phyloP scores from a whole-genome alignment of 2,888 invertebrate species.

The Tridacna crocea region DNA sequence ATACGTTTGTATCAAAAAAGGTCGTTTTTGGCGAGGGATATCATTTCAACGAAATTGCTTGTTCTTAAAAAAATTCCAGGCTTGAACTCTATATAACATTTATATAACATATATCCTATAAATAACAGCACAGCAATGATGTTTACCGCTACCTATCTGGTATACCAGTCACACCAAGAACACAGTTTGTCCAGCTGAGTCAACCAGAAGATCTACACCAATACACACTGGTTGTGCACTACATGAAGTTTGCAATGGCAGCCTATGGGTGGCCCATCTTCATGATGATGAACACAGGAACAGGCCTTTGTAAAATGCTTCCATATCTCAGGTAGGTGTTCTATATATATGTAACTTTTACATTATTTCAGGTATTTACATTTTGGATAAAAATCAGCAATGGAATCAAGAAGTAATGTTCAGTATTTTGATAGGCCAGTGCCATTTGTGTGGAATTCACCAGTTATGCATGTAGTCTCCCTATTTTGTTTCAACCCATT shows the following conservation, averaged over 20 bases:
- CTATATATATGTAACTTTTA: neutral
- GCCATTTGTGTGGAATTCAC: too few relatives aligned
- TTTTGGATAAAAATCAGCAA: neutral
- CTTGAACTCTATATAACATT: too few relatives aligned
- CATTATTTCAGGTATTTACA: neutral
- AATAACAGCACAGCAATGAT: constrained; percentile 87
- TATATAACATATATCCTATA: too few relatives aligned
- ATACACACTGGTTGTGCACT: constrained; percentile 87
- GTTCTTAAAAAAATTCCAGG: too few relatives aligned
- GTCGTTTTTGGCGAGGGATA: too few relatives aligned
- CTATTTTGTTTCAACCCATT: too few relatives aligned
- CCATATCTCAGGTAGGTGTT: constrained; percentile 87
- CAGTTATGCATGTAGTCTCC: too few relatives aligned
- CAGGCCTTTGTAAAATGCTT: constrained; percentile 90
- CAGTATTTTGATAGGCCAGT: too few relatives aligned
- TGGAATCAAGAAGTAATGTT: too few relatives aligned
- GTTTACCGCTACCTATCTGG: constrained; percentile 94
- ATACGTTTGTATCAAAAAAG: too few relatives aligned
- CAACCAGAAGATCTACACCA: constrained; percentile 86
- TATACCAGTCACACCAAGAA: constrained; percentile 91
- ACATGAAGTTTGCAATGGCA: constrained; percentile 92
- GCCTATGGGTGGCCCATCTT: constrained; percentile 96
- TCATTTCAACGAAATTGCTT: too few relatives aligned
- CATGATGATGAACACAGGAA: constrained; percentile 89
- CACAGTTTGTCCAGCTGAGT: constrained; percentile 91